These are phyloP conservation scores for Tenebrosternarchus preto DNA, from an alignment of 2,113 vertebrate species.

Conservation along the genomic window DNA sequence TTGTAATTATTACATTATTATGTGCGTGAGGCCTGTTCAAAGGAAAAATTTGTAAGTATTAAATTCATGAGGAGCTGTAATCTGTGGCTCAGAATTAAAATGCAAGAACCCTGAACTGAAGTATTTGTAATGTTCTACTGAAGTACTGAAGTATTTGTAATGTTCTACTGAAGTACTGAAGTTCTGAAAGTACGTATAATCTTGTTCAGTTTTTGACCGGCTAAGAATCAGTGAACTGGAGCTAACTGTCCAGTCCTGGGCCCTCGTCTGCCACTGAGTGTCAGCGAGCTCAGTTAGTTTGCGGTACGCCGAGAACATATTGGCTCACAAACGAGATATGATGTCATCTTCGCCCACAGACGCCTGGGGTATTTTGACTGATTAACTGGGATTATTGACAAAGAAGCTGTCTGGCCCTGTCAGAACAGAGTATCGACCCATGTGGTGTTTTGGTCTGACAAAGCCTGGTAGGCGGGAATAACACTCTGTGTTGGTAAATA, in stretches of 20 bases:
- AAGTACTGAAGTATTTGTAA: too few relatives aligned
- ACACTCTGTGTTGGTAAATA: slow-evolving; percentile 56
- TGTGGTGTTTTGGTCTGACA: slow-evolving; percentile 34
- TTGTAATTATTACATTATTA: too few relatives aligned
- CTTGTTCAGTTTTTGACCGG: not conserved
- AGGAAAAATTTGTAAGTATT: too few relatives aligned
- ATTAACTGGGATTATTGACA: slow-evolving; percentile 51
- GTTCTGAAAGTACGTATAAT: not conserved
- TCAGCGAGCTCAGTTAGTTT: not conserved
- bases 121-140: too few relatives aligned
- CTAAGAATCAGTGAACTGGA: not conserved
- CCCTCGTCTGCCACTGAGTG: not conserved
- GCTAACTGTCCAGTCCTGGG: not conserved
- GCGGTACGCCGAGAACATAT: too few relatives aligned
- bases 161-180: too few relatives aligned
- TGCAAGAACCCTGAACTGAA: too few relatives aligned
- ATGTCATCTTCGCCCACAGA: too few relatives aligned
- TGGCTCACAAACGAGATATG: too few relatives aligned
- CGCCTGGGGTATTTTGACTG: slow-evolving; percentile 4
- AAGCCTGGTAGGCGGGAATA: slow-evolving; percentile 21
- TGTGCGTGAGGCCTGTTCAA: too few relatives aligned
- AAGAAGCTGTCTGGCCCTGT: slow-evolving; percentile 30
- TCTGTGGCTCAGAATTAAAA: too few relatives aligned
- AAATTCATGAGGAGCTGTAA: too few relatives aligned
- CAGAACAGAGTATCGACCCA: slow-evolving; percentile 35